These are phyloP conservation scores for Macropodus opercularis DNA, from an alignment of 2,797 vertebrate genomes.

Conservation along the genomic window DNA sequence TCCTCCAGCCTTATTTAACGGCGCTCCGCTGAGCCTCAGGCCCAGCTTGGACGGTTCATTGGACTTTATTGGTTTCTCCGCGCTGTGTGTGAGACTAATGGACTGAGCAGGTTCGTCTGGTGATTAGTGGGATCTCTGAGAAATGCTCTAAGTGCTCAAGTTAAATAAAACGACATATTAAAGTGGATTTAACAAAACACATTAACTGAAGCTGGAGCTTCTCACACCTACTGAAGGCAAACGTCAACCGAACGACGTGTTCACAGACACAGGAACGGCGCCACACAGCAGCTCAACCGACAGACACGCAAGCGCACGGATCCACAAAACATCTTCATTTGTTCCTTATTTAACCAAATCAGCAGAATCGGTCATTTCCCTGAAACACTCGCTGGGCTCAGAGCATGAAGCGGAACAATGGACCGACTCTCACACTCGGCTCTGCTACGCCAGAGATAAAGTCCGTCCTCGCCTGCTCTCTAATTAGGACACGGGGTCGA, in stretches of 20 bases:
- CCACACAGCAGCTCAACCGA: too few relatives aligned
- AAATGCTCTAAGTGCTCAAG: conserved; percentile 5
- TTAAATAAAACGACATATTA: conserved; percentile 1
- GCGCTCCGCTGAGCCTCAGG: conserved; percentile 15
- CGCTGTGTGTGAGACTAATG: neutral
- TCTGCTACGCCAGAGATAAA: conserved; percentile 36
- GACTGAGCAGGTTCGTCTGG: conserved; percentile 5
- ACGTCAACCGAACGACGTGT: too few relatives aligned
- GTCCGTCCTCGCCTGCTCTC: conserved; percentile 16
- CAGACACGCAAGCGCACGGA: too few relatives aligned
- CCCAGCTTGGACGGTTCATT: conserved; percentile 44
- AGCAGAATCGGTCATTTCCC: conserved; percentile 1
- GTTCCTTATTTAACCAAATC: too few relatives aligned
- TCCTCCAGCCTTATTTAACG: conserved; percentile 45
- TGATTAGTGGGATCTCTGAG: conserved; percentile 7
- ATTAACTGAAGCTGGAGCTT: neutral
- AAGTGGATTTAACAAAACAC: neutral
- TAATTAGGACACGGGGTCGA: conserved; percentile 30
- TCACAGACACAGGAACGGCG: too few relatives aligned
- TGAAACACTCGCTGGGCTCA: neutral
- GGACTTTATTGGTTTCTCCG: conserved; percentile 45
- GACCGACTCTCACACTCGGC: conserved; percentile 31
- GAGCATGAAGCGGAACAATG: conserved; percentile 40
- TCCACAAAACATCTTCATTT: too few relatives aligned
- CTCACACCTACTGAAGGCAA: neutral